Evolutionary conservation across 1,140 invertebrate genomes (phyloP), one percentile per base, ranked within the genome.

Genomic region (Chironomus striatipennis): DNA sequence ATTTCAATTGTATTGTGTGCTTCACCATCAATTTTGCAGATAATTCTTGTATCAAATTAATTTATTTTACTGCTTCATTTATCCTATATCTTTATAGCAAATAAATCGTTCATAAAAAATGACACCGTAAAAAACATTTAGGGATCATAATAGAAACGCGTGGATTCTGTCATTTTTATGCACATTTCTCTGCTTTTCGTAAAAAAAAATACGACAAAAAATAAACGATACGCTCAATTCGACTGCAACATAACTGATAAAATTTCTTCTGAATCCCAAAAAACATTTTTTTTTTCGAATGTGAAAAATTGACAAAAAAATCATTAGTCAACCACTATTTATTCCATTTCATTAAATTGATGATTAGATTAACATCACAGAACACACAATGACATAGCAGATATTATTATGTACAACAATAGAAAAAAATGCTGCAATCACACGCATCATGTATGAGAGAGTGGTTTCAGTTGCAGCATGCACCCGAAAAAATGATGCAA

Each of bases 311-410:
- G 47, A 57, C 47, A 57, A 57, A 57, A 57, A 57, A 57, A 15
- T 57, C 47, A 57, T 57, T 57, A 57, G n/a, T 57, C 47, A n/a
- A 57, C 47, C 47, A n/a, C 47, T 57, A 57, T 57, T 57, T 57
- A 57, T 57, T 57, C 47, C 47, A 57, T 57, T 57, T 57, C 47
- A 57, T 12, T 57, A 15, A 57, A n/a, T 57, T 57, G 47, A 12
- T 57, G 47, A 57, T 57, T 57, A 57, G 47, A 57, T 57, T 57
- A 57, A 57, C 47, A 57, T 57, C 47, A n/a, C n/a, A 57, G 47
- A 57, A 57, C n/a, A n/a, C n/a, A n/a, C 47, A 57, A 57, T 57
- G 47, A 57, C n/a, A 57, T 57, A n/a, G 47, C 47, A 57, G 24
- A 34, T 34, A 34, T 34, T 57, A n/a, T 57, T 57, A 57, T 15